Percentiles rank a stretch among this genome's conserved stretches.
Evolutionary conservation across 2,113 vertebrate species (phyloP).

Genomic region (Oryzias javanicus): DNA sequence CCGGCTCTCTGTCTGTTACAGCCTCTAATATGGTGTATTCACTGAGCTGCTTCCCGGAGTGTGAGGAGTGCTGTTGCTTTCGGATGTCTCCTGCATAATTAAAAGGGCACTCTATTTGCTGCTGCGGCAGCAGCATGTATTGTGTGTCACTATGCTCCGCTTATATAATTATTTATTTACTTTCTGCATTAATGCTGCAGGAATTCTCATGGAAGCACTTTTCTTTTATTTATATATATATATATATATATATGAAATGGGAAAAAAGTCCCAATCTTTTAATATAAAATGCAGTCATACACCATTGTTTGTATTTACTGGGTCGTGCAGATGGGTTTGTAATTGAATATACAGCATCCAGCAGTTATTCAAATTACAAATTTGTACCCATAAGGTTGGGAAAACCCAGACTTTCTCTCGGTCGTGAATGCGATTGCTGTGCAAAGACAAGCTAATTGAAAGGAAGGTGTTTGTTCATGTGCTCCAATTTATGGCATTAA

Average conservation of each 20-base stretch:
- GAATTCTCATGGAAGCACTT: slow-evolving; percentile 49
- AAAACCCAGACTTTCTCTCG: slow-evolving; percentile 41
- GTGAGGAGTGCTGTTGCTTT: slow-evolving; percentile 77
- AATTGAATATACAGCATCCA: slow-evolving; percentile 34
- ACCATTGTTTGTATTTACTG: slow-evolving; percentile 14
- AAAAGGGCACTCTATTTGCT: slow-evolving; percentile 76
- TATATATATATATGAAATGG: slow-evolving; percentile 18
- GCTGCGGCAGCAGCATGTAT: slow-evolving; percentile 69
- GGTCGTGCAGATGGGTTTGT: slow-evolving; percentile 20
- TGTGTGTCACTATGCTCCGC: slow-evolving; percentile 71
- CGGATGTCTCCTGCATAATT: slow-evolving; percentile 82
- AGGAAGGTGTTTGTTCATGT: slow-evolving; percentile 52
- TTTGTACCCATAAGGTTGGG: slow-evolving; percentile 41
- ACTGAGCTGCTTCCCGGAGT: slow-evolving; percentile 69
- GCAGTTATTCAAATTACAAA: slow-evolving; percentile 36
- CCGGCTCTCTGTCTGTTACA: slow-evolving; percentile 52
- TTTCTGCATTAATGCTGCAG: slow-evolving; percentile 45
- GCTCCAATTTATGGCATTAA: slow-evolving; percentile 60
- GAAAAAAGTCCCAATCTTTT: too few relatives aligned
- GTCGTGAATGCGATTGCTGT: slow-evolving; percentile 52
- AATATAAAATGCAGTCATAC: slow-evolving; percentile 4
- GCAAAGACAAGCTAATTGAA: slow-evolving; percentile 49
- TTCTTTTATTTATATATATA: slow-evolving; percentile 30
- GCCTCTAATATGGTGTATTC: slow-evolving; percentile 72
- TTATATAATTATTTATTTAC: slow-evolving; percentile 78